These are phyloP conservation scores for Anniella stebbinsi DNA, from an alignment of 2,797 vertebrate genomes.

Conservation along the genomic window DNA sequence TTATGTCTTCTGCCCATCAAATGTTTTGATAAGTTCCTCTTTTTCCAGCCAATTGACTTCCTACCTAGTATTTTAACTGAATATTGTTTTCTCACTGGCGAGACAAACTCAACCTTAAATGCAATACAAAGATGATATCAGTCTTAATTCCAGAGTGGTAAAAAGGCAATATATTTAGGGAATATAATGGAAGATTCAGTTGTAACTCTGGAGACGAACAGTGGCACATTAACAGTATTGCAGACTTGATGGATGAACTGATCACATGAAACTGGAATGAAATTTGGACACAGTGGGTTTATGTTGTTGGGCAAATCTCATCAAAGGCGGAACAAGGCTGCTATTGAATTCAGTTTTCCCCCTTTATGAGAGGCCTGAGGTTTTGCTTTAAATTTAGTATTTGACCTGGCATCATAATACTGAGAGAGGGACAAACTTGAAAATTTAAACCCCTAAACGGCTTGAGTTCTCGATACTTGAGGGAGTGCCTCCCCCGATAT, in stretches of 20 bases:
- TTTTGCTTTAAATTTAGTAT: neutral
- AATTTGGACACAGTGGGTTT: constrained; percentile 3
- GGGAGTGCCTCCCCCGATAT: too few relatives aligned
- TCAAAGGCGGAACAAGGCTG: neutral
- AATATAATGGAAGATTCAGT: neutral
- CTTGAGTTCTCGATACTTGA: too few relatives aligned
- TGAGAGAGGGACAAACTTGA: neutral
- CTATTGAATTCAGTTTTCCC: neutral
- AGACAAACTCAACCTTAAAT: neutral
- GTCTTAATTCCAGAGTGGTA: neutral
- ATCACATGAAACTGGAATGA: neutral
- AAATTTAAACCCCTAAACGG: neutral
- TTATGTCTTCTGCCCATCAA: neutral
- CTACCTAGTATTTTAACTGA: neutral
- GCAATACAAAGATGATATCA: neutral
- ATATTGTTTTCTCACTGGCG: neutral
- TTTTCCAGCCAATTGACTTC: neutral
- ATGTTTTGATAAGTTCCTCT: neutral
- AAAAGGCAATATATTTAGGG: neutral
- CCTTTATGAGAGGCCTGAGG: too few relatives aligned
- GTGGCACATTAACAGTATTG: neutral
- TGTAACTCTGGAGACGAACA: neutral
- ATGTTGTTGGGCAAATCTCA: neutral
- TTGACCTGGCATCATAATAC: neutral
- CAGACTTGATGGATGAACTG: neutral